phyloP scores from a whole-genome alignment of 2,888 invertebrate genomes.

The Eupithecia abbreviata region DNA sequence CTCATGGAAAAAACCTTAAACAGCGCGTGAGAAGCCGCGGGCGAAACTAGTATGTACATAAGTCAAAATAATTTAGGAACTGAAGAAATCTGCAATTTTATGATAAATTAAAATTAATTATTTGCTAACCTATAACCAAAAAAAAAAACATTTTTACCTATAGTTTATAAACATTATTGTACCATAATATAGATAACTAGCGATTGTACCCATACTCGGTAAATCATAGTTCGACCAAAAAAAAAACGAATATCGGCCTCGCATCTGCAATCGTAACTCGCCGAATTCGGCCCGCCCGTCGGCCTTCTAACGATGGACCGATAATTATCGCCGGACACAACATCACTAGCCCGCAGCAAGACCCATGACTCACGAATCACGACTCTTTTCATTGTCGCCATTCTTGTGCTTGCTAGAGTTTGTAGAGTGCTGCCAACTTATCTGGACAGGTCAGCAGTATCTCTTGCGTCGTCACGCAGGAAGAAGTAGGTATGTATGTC shows the following conservation, averaged over 20 bases:
- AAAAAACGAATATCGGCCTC: background rate
- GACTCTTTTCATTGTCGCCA: slow-evolving; percentile 79
- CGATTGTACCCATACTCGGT: background rate
- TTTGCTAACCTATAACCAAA: too few relatives aligned
- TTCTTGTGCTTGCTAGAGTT: slow-evolving; percentile 67
- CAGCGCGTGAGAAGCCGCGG: too few relatives aligned
- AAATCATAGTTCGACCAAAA: background rate
- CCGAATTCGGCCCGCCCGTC: slow-evolving; percentile 77
- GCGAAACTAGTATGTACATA: too few relatives aligned
- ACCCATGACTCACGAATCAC: slow-evolving; percentile 69
- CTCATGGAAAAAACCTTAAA: too few relatives aligned
- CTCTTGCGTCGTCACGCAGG: background rate
- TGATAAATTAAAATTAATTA: too few relatives aligned
- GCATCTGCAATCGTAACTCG: slow-evolving; percentile 59
- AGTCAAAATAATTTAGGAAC: too few relatives aligned
- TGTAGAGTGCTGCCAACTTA: slow-evolving; percentile 33
- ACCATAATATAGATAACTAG: background rate
- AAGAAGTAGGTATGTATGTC: background rate
- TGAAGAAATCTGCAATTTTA: too few relatives aligned
- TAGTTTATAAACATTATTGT: too few relatives aligned
- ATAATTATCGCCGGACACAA: slow-evolving; percentile 82
- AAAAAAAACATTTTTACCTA: too few relatives aligned
- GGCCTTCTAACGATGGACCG: slow-evolving; percentile 82
- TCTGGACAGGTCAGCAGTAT: background rate
- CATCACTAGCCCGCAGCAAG: slow-evolving; percentile 82